Evolutionary conservation across 1,140 invertebrate genomes (phyloP), one percentile per base, ranked within the genome.

Genomic region (Aculops lycopersici): DNA sequence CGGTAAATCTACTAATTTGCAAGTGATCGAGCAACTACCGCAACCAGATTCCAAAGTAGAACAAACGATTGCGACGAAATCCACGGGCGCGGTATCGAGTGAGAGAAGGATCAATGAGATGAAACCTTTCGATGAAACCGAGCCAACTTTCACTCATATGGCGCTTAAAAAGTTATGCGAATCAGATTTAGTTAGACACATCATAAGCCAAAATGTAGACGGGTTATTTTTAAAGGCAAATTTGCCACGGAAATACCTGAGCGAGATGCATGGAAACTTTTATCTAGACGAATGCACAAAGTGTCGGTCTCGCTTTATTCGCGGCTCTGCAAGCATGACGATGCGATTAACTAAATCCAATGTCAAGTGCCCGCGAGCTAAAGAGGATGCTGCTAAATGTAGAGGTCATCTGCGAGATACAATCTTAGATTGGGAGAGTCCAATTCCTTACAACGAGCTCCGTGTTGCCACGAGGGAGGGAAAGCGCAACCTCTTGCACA

Each of bases 251-350:
- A 65, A 70, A 46, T 59, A 71, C 53, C 57, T 97, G 41, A 69
- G 84, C 21, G 90, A 97, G 59, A 60, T 97, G 20, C 90, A 98
- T 65, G 90, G 90, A 21, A 95, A 97, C 55, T 92, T 97, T 72
- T 95, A 88, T 58, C 65, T 79, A 36, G 83, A 92, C 58, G 71
- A 86, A 52, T 97, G 88, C 55, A 70, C 72, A 50, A 68, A 71
- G 13, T 44, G 41, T 46, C n/a, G 31, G 17, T 16, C 14, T 41
- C 16, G 43, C 38, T 90, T 80, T 61, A 70, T 92, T 19, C 62
- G 76, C 31, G 62, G 63, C 38, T 63, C 63, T 38, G 70, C 79
- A 35, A 74, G 76, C 17, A 67, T 71, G 42, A 84, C 78, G 20
- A 83, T 95, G 36, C 88, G 84, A 1, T 72, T 84, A 54, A 90